These are phyloP conservation scores for Tipula vernalis DNA, from an alignment of 2,888 invertebrate genomes.

Conservation along the genomic window DNA sequence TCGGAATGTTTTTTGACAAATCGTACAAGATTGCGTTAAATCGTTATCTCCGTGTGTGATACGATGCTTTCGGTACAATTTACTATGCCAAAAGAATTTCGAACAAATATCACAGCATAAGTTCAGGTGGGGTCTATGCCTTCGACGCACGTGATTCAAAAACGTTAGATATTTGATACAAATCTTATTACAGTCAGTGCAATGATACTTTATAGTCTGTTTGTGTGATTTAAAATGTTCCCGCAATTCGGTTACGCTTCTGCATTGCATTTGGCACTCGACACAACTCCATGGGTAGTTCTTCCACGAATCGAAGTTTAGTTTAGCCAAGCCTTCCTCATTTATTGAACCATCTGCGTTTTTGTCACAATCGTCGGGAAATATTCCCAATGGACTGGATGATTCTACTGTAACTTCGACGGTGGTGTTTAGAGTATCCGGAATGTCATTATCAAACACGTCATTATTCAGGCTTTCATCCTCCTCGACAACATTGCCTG, in stretches of 20 bases:
- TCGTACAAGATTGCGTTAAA: constrained; percentile 33
- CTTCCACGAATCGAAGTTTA: constrained; percentile 15
- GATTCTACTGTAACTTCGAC: not conserved
- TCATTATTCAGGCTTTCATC: not conserved
- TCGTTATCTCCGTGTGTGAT: constrained; percentile 16
- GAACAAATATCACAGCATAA: constrained; percentile 20
- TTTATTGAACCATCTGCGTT: not conserved
- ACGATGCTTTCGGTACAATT: not conserved
- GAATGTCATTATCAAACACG: not conserved
- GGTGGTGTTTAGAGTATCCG: not conserved
- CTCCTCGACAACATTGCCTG: not conserved
- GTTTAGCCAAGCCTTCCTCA: not conserved
- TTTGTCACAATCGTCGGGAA: not conserved
- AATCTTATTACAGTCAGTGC: not conserved
- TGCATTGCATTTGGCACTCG: constrained; percentile 13
- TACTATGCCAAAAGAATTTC: constrained; percentile 21
- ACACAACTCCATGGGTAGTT: constrained; percentile 20
- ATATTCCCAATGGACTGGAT: not conserved
- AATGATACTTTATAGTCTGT: not conserved
- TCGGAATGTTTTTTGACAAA: constrained; percentile 39
- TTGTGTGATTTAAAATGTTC: constrained; percentile 12
- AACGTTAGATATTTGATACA: constrained; percentile 16
- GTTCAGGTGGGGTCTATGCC: constrained; percentile 21
- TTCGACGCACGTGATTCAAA: constrained; percentile 24
- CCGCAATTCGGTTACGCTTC: constrained; percentile 12